Evolutionary conservation across 2,797 vertebrate genomes (phyloP).

Genomic region (Crocodylus rhombifer): DNA sequence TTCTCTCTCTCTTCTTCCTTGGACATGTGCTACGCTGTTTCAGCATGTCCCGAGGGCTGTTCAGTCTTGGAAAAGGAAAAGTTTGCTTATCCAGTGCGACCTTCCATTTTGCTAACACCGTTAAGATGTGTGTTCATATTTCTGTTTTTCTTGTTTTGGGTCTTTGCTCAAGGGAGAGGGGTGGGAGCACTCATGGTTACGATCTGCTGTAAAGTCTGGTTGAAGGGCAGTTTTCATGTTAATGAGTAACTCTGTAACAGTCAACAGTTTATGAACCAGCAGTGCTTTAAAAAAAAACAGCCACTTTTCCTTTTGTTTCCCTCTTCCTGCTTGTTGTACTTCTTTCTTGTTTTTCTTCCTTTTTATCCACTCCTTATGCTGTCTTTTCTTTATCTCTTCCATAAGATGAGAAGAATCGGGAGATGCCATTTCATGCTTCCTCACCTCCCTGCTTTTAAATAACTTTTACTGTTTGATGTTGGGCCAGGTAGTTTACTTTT

Average conservation of each 20-base stretch:
- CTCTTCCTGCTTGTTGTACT: not conserved
- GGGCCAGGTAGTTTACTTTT: not conserved
- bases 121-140: not conserved
- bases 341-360: not conserved
- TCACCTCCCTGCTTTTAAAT: not conserved
- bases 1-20: not conserved
- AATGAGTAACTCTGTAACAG: not conserved
- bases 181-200: not conserved
- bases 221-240: not conserved
- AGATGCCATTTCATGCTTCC: not conserved
- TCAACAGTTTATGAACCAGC: not conserved
- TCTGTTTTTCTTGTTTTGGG: rapidly evolving
- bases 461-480: not conserved
- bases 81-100: not conserved
- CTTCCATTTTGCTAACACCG: not conserved
- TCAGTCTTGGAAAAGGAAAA: not conserved
- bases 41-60: not conserved
- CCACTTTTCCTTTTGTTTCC: not conserved
- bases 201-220: not conserved
- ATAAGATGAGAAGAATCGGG: not conserved
- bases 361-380: not conserved
- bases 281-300: not conserved
- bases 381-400: not conserved
- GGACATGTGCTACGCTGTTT: not conserved
- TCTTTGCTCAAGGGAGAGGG: not conserved